Base-by-base conservation (phyloP, 1,140 invertebrate genomes). In the Drosophila orena region DNA sequence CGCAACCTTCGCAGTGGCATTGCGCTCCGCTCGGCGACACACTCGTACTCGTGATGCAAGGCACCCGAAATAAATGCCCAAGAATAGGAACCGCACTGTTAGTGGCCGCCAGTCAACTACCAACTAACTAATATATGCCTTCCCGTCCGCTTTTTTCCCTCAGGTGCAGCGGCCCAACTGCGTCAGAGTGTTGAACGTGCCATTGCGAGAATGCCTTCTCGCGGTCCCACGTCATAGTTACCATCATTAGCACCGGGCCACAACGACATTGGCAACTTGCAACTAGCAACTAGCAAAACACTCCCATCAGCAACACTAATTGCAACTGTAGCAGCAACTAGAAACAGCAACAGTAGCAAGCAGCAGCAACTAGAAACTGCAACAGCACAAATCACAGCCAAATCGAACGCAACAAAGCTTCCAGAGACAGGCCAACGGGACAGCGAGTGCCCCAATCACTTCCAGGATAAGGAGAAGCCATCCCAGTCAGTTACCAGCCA, bases 381-480 rank as follows among this genome's bases (percentile, higher is more conserved):
- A 61, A 27, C 64, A 70, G 78, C 77, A 79, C 59, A 79, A 77
- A 70, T 52, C 72, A 71, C 60, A 79, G 72, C 81, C 80, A 84
- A 85, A 77, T 60, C 35, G 66, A 85, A 85, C 81, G 71, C 80
- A 83, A 85, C 66, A 85, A 84, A 65, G 58, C 80, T 83, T 84
- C 80, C 80, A 84, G 53, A 72, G 60, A 47, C 30, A 49, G 55
- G 58, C 76, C 72, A 76, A 83, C 52, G 55, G 27, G 53, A 42
- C 47, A 47, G 46, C 44, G 30, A 30, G 30, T 30, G 30, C 30
- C 30, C 42, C 62, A 57, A 65, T 55, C 71, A 71, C 83, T 88
- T 88, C 83, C 81, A 88, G 53, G 42, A 47, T 43, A 34, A 64
- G n/a, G 24, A 43, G 42, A 47, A 46, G 12, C 61, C 42, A 44